Percentiles rank a stretch among this genome's conserved stretches.
Conservation (phyloP, 2,797 vertebrate genomes). For the Liasis olivaceus region DNA sequence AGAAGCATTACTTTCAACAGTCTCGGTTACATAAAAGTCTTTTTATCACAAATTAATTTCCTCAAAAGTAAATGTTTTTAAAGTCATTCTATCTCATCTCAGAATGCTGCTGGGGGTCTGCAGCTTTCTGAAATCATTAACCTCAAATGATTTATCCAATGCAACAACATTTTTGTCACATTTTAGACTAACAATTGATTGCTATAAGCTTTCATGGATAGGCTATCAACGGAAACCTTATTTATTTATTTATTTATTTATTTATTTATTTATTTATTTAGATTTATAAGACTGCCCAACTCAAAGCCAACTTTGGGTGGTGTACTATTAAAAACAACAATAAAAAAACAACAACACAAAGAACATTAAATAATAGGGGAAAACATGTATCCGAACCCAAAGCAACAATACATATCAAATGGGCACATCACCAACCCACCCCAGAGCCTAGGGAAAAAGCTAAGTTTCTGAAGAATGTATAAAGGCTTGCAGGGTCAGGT, state of each 20-base stretch:
- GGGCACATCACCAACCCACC: not conserved
- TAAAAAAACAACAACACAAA: not conserved
- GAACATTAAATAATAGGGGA: not conserved
- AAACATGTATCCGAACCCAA: not conserved
- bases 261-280: not conserved
- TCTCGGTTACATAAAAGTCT: not conserved
- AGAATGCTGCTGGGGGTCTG: not conserved
- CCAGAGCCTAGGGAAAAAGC: not conserved
- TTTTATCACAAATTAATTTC: not conserved
- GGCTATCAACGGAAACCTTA: not conserved
- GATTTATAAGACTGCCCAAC: not conserved
- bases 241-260: not conserved
- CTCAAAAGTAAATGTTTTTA: not conserved
- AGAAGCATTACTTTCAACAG: not conserved
- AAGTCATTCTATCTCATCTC: not conserved
- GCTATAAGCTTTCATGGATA: not conserved
- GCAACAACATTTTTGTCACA: not conserved
- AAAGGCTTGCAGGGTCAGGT: not conserved
- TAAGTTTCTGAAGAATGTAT: not conserved
- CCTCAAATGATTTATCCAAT: not conserved
- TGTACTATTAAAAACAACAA: not conserved
- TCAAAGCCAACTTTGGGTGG: not conserved
- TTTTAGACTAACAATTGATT: not conserved
- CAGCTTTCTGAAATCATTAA: not conserved
- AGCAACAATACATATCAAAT: not conserved